Base-by-base conservation (phyloP, 2,797 vertebrate genomes). In the Phrynocephalus forsythii region DNA sequence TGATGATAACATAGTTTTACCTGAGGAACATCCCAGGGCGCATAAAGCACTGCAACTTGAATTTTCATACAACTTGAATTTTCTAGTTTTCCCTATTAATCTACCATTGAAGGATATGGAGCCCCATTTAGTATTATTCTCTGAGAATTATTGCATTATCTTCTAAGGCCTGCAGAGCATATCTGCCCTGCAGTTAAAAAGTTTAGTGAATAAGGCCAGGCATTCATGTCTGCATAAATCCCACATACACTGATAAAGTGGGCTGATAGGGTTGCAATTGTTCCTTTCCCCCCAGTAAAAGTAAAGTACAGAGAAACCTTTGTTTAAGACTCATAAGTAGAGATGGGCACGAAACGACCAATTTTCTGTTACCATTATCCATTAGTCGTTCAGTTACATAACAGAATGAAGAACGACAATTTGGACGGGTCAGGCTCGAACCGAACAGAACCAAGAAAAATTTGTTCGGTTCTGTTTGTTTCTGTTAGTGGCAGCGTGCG, bases 231-330 rank as follows among this genome's bases (percentile, higher is more conserved):
- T 76, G 33, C 77, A 68, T 18, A 84, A 22, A 80, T 30, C 60
- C 28, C 0, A 0, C 30, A 83, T 76, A 73, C 24, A 63, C 6
- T 68, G n/a, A 79, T 18, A 56, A 6, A 56, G 52, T 56, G 13
- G 8, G 52, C 52, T 56, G 52, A 56, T 56, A 56, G 52, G 50
- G 28, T 90, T 72, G 20, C 7, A 5, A 56, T 20, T 38, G 68
- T 73, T 87, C 48, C 67, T 67, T 22, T 30, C 82, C 80, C 87
- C 82, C 78, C 83, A 84, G 88, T 68, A n/a, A 67, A 56, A 90
- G 87, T 80, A 88, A 67, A 56, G 48, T 69, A 79, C 2, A 26
- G 77, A 28, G 81, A 75, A 87, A 79, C 48, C 56, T 77, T 16
- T n/a, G 77, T 1, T 15, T 79, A 84, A 91, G 81, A 79, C 68